Evolutionary conservation across 2,888 invertebrate species (phyloP), one percentile per base, ranked within the genome.

Genomic region (Leucoma salicis): DNA sequence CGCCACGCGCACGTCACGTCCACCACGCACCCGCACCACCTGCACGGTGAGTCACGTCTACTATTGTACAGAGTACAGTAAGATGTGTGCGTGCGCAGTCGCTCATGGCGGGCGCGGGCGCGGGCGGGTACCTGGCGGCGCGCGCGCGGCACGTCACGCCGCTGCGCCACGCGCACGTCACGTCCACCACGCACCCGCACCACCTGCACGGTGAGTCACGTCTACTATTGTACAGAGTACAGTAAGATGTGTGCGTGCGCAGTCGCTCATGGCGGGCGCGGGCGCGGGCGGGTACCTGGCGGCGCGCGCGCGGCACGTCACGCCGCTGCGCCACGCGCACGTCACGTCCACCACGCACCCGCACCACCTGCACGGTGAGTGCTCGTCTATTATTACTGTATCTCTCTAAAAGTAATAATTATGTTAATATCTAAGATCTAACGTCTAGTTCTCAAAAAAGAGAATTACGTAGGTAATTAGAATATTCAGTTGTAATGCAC

Each of bases 301-400:
- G 57, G 83, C 92, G 85, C 92, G 14, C 59, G 70, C 68, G 44
- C 57, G 13, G 48, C 27, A 77, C 46, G 81, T 79, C n/a, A 83
- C 88, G 44, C 89, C 82, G 61, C 78, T 81, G 65, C 88, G 91
- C 36, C 92, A 92, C 66, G 83, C 91, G 62, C 92, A 92, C 80
- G 92, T 92, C 69, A 91, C 92, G 61, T 92, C 92, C 72, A 92
- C 92, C 59, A 92, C 92, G 67, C 92, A 92, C 72, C 92, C 92
- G 55, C 92, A 92, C 72, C 92, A 92, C 63, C 83, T 39, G 14
- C 40, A 41, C 39, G 45, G 45, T 45, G 3, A 6, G 27, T 35
- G 2, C n/a, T n/a, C n/a, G n/a, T n/a, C n/a, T n/a, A n/a, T n/a
- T n/a, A n/a, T n/a, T n/a, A n/a, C n/a, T n/a, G n/a, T n/a, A n/a